These are phyloP conservation scores for Apodemus sylvaticus DNA, from an alignment of 2,113 vertebrate species.

Conservation along the genomic window DNA sequence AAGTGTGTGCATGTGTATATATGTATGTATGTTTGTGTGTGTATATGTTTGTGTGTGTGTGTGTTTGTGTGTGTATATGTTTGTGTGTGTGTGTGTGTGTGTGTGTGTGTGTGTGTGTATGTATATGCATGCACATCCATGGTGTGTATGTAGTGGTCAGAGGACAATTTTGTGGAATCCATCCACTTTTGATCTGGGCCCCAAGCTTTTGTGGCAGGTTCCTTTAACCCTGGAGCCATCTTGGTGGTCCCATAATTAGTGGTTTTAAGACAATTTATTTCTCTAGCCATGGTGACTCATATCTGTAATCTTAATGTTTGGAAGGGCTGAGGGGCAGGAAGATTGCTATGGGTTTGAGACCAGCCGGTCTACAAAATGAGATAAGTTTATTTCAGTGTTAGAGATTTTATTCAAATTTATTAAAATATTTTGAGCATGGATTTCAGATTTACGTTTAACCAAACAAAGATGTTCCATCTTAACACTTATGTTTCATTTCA, in stretches of 20 bases:
- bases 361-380: background rate
- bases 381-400: background rate
- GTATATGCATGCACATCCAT: background rate
- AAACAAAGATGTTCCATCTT: background rate
- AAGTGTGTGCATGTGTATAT: too few relatives aligned
- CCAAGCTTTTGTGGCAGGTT: background rate
- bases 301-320: background rate
- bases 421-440: conserved; percentile 20
- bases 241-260: background rate
- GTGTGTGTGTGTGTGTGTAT: too few relatives aligned
- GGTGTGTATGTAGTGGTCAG: background rate
- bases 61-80: too few relatives aligned
- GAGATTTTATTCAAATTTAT: conserved; percentile 19
- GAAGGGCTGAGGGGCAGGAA: background rate
- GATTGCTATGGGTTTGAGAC: background rate
- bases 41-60: background rate
- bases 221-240: background rate
- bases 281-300: background rate
- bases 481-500: background rate
- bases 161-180: background rate
- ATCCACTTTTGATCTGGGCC: background rate
- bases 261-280: background rate
- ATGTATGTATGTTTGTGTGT: background rate
- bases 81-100: background rate
- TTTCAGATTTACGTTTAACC: conserved; percentile 30